A percentile compares a stretch with the other conserved stretches of the same genome.
Conservation (phyloP, 2,797 vertebrate genomes). For the Alcedo atthis region DNA sequence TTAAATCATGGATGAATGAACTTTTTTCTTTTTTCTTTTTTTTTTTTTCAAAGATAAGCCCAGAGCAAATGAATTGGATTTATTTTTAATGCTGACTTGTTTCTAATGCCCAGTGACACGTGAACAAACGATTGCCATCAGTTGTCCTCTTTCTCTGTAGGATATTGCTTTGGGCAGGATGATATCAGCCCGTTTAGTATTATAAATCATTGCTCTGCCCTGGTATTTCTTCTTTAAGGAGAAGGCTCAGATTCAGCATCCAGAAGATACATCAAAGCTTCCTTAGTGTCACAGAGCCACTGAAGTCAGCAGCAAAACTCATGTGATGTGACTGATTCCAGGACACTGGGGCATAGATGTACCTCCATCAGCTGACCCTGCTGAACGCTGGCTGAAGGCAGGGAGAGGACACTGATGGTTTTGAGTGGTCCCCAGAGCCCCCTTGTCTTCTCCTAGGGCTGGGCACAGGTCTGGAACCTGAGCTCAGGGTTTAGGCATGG, state of each 20-base stretch:
- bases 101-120: conserved; percentile 50
- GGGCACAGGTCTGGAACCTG: background rate
- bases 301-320: background rate
- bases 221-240: background rate
- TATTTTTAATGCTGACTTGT: conserved; percentile 54
- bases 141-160: conserved; percentile 19
- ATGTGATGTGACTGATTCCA: fast-evolving
- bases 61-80: conserved; percentile 59
- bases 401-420: background rate
- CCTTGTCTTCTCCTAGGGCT: no score
- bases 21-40: background rate
- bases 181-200: background rate
- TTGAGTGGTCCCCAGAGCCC: background rate
- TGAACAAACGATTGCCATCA: conserved; percentile 33
- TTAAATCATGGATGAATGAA: conserved; percentile 39
- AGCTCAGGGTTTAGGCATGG: fast-evolving
- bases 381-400: fast-evolving
- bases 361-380: fast-evolving
- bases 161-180: conserved; percentile 44
- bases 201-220: conserved; percentile 22
- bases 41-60: conserved; percentile 51
- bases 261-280: background rate
- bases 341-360: fast-evolving
- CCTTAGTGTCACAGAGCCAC: background rate
- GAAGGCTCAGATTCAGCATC: background rate